Base-by-base conservation (phyloP, 1,140 invertebrate species). In the Drosophila elegans region DNA sequence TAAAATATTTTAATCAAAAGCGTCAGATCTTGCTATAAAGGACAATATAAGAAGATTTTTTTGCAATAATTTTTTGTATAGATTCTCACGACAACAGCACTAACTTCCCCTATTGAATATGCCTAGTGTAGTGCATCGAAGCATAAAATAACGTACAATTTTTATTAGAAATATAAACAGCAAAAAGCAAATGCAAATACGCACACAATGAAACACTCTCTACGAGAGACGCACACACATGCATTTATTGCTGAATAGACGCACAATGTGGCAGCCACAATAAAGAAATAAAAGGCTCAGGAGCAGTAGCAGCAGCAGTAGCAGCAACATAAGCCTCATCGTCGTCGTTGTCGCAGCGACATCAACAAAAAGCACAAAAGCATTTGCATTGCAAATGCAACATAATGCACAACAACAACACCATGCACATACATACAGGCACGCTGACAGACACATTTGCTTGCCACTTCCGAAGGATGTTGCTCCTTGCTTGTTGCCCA, bases 131-230 rank as follows among this genome's bases (percentile, higher is more conserved):
- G 66, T 68, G 83, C 83, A 86, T 88, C 63, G 83, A 71, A 66
- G 75, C 83, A 82, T 76, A 79, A 86, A 88, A 83, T 88, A 78
- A 86, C 76, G 83, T 83, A 83, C 48, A 76, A 88, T 83, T 86
- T 88, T 88, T 88, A 86, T 86, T 89, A 88, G 83, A 88, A 86
- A 79, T 86, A 86, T 88, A 86, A 86, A 86, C 79, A 86, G 83
- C 75, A 69, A 49, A 69, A 82, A 66, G 60, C 56, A 78, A 80
- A 78, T 66, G 73, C 53, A 78, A 53, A 39, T 49, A 38, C 60
- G 34, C 32, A 25, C 39, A 51, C 48, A 36, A 38, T 46, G 11
- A 7, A 11, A n/a, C 25, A 3, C 45, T 29, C 1, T 29, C 7
- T 16, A 25, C 25, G 12, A 7, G 13, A 11, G 29, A 21, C 29